A percentile compares a stretch with the other conserved stretches of the same genome.
Evolutionary conservation across 2,797 vertebrate genomes (phyloP).

Genomic region (Linurgus olivaceus): DNA sequence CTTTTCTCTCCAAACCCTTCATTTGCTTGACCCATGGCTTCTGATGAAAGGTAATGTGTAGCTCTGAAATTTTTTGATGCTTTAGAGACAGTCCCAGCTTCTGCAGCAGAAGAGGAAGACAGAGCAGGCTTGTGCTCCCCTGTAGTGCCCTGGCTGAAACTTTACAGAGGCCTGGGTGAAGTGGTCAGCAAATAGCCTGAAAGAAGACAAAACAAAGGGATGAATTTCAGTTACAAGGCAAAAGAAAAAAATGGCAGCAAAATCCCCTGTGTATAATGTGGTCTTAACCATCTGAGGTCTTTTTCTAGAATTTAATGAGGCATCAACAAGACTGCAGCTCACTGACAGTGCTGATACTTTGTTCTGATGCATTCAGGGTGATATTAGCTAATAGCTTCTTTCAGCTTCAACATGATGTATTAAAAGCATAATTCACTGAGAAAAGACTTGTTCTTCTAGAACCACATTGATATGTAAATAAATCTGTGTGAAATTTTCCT

Average conservation of each 20-base stretch:
- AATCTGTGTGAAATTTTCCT: neutral
- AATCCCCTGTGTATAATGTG: neutral
- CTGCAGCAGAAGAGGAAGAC: neutral
- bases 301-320: neutral
- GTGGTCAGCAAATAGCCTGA: neutral
- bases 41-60: neutral
- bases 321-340: neutral
- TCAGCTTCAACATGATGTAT: neutral
- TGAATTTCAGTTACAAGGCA: neutral
- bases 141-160: neutral
- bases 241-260: neutral
- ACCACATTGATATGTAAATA: neutral
- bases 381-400: neutral
- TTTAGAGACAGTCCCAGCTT: neutral
- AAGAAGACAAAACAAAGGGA: neutral
- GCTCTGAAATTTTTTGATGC: neutral
- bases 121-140: neutral
- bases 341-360: neutral
- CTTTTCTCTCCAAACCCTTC: neutral
- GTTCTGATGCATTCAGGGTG: accelerated
- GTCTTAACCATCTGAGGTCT: neutral
- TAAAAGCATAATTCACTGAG: neutral
- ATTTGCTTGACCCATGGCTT: neutral
- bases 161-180: neutral
- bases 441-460: neutral